These are phyloP conservation scores for Dendrolimus pini DNA, from an alignment of 2,888 invertebrate genomes.

Conservation along the genomic window DNA sequence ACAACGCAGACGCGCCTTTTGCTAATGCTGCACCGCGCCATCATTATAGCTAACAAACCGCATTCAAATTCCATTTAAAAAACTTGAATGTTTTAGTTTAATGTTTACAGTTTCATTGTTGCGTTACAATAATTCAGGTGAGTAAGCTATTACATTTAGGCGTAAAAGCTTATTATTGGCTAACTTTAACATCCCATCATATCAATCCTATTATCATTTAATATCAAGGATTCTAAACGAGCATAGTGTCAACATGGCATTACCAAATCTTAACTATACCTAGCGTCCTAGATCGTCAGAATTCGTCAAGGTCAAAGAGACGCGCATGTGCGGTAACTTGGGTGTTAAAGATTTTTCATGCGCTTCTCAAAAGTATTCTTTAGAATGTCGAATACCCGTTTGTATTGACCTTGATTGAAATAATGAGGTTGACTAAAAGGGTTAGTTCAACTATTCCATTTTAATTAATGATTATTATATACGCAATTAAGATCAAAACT, in stretches of 20 bases:
- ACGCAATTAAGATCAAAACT: neutral
- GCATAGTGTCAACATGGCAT: neutral
- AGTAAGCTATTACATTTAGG: too few relatives aligned
- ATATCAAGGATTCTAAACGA: neutral
- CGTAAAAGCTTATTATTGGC: too few relatives aligned
- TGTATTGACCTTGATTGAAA: conserved; percentile 3
- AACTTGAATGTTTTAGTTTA: too few relatives aligned
- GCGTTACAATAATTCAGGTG: too few relatives aligned
- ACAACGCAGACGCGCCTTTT: conserved; percentile 19
- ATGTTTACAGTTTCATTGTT: too few relatives aligned
- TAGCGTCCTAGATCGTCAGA: conserved; percentile 32
- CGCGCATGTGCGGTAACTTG: conserved; percentile 61
- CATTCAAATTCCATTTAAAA: too few relatives aligned
- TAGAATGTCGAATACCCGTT: conserved; percentile 14
- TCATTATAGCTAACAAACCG: conserved; percentile 2
- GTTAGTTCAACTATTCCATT: neutral
- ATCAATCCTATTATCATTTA: too few relatives aligned
- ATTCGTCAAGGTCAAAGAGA: conserved; percentile 53
- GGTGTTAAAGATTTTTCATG: conserved; percentile 54
- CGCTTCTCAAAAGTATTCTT: conserved; percentile 25
- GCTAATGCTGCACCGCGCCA: conserved; percentile 13
- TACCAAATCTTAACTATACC: neutral
- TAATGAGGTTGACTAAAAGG: neutral
- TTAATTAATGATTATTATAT: neutral
- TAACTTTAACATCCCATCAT: too few relatives aligned